Percentiles rank a stretch among this genome's conserved stretches.
These are phyloP conservation scores for Austrolebias charrua DNA, from an alignment of 2,797 vertebrate genomes.

Conservation along the genomic window DNA sequence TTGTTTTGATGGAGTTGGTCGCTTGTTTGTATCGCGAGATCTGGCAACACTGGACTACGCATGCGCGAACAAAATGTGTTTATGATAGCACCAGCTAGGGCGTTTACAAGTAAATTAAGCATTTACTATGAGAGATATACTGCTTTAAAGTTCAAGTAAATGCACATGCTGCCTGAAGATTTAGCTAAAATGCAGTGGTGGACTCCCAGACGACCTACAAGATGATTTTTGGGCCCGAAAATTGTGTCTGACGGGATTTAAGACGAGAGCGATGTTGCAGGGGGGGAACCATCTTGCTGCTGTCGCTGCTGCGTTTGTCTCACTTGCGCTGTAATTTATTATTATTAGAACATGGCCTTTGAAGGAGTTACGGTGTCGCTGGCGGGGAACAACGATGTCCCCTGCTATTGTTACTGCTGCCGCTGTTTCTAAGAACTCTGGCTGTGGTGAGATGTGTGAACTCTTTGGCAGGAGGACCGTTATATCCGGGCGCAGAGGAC, in stretches of 20 bases:
- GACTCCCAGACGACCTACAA: not conserved
- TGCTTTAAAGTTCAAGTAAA: accelerated
- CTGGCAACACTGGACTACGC: too few relatives aligned
- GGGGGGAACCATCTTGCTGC: constrained; percentile 45
- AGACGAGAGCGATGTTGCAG: constrained; percentile 54
- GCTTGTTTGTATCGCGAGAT: too few relatives aligned
- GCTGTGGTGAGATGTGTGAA: constrained; percentile 39
- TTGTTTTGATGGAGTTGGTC: too few relatives aligned
- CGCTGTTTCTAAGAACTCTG: constrained; percentile 55
- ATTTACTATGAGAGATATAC: not conserved
- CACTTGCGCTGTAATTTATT: constrained; percentile 58
- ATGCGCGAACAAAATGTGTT: constrained; percentile 10
- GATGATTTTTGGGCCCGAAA: too few relatives aligned
- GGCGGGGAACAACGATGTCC: constrained; percentile 25
- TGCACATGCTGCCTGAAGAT: accelerated
- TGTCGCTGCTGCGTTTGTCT: not conserved
- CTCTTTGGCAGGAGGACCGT: constrained; percentile 30
- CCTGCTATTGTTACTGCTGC: constrained; percentile 39
- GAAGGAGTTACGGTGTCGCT: constrained; percentile 53
- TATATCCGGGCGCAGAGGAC: constrained; percentile 38
- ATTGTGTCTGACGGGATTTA: constrained; percentile 7
- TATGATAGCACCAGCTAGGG: too few relatives aligned
- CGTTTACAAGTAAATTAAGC: not conserved
- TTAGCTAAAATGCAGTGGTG: accelerated
- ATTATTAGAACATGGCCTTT: constrained; percentile 76